A percentile compares a stretch with the other conserved stretches of the same genome.
phyloP scores from a whole-genome alignment of 1,140 invertebrate genomes.

The Coelopa frigida region DNA sequence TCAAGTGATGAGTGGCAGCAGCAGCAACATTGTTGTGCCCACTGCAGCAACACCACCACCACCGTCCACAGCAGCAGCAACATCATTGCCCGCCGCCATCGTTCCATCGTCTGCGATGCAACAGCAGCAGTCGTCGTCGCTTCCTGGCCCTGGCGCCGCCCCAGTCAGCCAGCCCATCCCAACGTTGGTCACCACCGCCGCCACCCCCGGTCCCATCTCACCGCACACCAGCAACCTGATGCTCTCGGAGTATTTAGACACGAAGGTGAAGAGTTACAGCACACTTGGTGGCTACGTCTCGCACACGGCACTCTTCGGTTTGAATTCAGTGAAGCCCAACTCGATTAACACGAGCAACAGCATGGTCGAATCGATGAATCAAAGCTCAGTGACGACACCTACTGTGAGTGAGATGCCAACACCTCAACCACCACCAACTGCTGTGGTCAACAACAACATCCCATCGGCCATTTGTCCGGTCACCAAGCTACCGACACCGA shows the following conservation, averaged over 20 bases:
- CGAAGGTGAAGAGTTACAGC: constrained; percentile 16
- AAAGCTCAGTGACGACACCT: not conserved
- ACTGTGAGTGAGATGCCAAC: not conserved
- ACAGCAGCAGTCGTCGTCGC: too few relatives aligned
- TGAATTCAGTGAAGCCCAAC: not conserved
- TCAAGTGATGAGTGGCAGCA: too few relatives aligned
- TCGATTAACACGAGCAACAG: not conserved
- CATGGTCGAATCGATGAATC: not conserved
- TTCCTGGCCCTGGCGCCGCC: too few relatives aligned
- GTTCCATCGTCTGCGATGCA: too few relatives aligned
- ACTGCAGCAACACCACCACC: constrained; percentile 24
- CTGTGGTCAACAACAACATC: not conserved
- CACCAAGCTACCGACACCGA: constrained; percentile 1
- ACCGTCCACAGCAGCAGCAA: too few relatives aligned
- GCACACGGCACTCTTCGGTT: constrained; percentile 9
- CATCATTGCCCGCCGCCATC: too few relatives aligned
- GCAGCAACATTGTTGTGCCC: too few relatives aligned
- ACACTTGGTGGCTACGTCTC: constrained; percentile 12
- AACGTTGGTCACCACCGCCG: too few relatives aligned
- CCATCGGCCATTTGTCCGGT: not conserved
- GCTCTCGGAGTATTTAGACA: constrained; percentile 21
- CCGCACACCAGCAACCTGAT: too few relatives aligned
- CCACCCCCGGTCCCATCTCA: too few relatives aligned
- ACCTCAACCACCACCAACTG: constrained; percentile 2
- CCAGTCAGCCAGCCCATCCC: too few relatives aligned